Conservation (phyloP, 2,113 vertebrate genomes). For the human (Homo sapiens) region DNA sequence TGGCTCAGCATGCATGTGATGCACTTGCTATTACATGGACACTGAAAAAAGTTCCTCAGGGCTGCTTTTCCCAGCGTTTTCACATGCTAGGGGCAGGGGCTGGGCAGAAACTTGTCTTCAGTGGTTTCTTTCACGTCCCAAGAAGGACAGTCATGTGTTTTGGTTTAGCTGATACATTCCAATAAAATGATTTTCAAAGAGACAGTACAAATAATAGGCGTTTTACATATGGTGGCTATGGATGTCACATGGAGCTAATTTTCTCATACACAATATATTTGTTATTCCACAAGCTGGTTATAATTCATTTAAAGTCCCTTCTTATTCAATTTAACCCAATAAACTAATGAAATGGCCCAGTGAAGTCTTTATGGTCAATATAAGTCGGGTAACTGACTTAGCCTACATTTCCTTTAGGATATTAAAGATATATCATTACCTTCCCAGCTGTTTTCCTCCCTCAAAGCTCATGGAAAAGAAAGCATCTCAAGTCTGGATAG, state of each 20-base stretch:
- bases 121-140: slow-evolving; percentile 85
- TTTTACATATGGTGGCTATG: slow-evolving; percentile 82
- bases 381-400: slow-evolving; percentile 73
- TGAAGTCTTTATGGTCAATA: slow-evolving; percentile 78
- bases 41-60: slow-evolving; percentile 78
- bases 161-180: slow-evolving; percentile 89
- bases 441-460: not conserved
- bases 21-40: slow-evolving; percentile 79
- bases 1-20: slow-evolving; percentile 84
- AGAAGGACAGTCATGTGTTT: slow-evolving; percentile 86
- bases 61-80: slow-evolving; percentile 80
- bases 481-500: not conserved
- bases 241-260: slow-evolving; percentile 85
- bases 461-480: not conserved
- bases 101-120: slow-evolving; percentile 76
- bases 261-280: slow-evolving; percentile 82
- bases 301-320: slow-evolving; percentile 80
- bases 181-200: slow-evolving; percentile 91
- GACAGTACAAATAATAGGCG: slow-evolving; percentile 84
- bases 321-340: slow-evolving; percentile 82
- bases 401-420: slow-evolving; percentile 69
- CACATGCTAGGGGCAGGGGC: slow-evolving; percentile 71
- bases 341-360: slow-evolving; percentile 81
- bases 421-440: slow-evolving; percentile 60
- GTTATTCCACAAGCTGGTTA: slow-evolving; percentile 81